Conservation (phyloP, 2,113 vertebrate genomes). For the Notiomystis cincta region DNA sequence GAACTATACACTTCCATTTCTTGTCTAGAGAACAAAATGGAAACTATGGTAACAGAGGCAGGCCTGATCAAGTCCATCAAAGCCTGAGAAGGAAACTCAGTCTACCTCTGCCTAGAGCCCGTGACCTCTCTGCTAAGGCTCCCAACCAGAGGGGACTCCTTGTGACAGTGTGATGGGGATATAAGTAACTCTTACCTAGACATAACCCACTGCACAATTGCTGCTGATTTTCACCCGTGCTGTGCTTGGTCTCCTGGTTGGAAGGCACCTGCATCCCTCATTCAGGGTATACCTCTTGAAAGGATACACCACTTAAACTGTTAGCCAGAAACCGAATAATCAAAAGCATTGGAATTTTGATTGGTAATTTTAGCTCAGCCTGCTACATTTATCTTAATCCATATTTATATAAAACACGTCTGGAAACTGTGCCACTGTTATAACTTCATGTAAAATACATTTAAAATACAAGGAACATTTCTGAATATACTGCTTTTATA, state of each 20-base stretch:
- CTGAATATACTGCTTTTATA: background rate
- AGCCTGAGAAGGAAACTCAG: background rate
- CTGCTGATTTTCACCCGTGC: background rate
- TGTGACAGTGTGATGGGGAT: background rate
- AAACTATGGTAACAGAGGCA: conserved; percentile 14
- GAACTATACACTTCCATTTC: conserved; percentile 10
- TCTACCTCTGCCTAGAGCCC: background rate
- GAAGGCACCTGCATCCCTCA: background rate
- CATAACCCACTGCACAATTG: background rate
- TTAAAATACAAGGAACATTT: background rate
- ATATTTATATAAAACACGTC: background rate
- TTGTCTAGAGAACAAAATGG: conserved; percentile 20
- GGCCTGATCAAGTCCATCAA: background rate
- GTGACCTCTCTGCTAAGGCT: background rate
- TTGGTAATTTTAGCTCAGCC: background rate
- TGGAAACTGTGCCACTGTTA: background rate
- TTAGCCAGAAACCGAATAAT: background rate
- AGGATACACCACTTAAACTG: background rate
- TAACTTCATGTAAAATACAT: background rate
- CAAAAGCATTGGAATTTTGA: background rate
- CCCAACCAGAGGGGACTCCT: background rate
- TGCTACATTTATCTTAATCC: background rate
- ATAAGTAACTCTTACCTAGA: background rate
- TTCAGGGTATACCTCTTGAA: background rate
- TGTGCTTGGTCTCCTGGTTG: background rate